These are phyloP conservation scores for Xyliphius kryptos DNA, from an alignment of 2,113 vertebrate genomes.

Conservation along the genomic window DNA sequence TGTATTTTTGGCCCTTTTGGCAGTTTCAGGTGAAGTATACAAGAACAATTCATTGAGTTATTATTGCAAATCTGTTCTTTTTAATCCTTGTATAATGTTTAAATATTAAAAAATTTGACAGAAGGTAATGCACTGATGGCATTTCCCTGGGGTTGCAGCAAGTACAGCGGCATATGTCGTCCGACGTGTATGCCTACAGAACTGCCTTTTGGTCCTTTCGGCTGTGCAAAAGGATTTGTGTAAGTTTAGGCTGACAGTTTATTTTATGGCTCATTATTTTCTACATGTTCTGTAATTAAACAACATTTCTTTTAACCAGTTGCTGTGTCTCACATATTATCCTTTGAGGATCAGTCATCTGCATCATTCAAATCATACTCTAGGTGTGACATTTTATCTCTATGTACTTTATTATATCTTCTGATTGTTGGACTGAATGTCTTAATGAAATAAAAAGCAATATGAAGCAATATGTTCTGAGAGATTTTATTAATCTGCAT, in stretches of 20 bases:
- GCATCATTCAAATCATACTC: background rate
- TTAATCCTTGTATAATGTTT: too few relatives aligned
- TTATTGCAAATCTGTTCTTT: background rate
- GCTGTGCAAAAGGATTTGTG: slow-evolving; percentile 47
- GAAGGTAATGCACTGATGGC: background rate
- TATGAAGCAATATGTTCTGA: too few relatives aligned
- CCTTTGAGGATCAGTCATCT: slow-evolving; percentile 2
- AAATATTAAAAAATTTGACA: background rate
- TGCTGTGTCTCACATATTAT: slow-evolving; percentile 41
- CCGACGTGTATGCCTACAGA: slow-evolving; percentile 43
- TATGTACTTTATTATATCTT: too few relatives aligned
- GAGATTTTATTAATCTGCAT: too few relatives aligned
- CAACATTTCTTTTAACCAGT: slow-evolving; percentile 24
- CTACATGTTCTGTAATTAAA: too few relatives aligned
- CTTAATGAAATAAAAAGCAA: too few relatives aligned
- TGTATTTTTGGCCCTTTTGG: slow-evolving; percentile 21
- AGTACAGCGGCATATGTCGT: slow-evolving; percentile 47
- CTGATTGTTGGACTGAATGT: too few relatives aligned
- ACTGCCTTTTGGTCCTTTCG: slow-evolving; percentile 41
- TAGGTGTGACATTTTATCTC: too few relatives aligned
- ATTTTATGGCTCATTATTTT: background rate
- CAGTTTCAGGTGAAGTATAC: slow-evolving; percentile 28
- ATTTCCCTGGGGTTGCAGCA: slow-evolving; percentile 46
- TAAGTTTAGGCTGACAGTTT: slow-evolving; percentile 33
- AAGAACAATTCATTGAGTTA: background rate